Evolutionary conservation across 2,888 invertebrate species (phyloP).

Genomic region (Leptopilina myrica): DNA sequence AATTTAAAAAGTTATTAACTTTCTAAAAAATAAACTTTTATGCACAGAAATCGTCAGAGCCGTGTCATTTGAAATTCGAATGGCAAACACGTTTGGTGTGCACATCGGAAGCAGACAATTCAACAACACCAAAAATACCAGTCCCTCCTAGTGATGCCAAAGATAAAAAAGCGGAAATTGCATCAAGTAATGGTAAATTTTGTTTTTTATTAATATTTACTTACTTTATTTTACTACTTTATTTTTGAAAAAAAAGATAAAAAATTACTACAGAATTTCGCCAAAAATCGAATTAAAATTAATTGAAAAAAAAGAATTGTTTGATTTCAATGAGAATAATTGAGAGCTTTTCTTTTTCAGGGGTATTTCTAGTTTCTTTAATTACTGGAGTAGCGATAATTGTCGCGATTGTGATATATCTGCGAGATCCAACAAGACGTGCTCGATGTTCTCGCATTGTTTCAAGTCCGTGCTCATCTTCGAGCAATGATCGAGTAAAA

Average conservation of each 20-base stretch:
- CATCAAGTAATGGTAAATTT: constrained; percentile 42
- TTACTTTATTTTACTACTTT: no score
- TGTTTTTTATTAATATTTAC: no score
- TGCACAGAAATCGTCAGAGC: constrained; percentile 62
- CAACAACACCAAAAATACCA: constrained; percentile 36
- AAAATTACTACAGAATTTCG: background rate
- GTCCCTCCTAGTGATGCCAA: background rate
- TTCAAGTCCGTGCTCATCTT: constrained; percentile 52
- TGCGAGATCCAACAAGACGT: constrained; percentile 61
- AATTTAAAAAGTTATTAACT: no score
- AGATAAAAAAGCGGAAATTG: constrained; percentile 32
- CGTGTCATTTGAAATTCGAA: constrained; percentile 64
- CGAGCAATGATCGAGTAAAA: constrained; percentile 61
- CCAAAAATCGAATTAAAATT: background rate
- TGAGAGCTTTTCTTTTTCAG: constrained; percentile 50
- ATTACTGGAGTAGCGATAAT: constrained; percentile 55
- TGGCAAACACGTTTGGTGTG: constrained; percentile 66
- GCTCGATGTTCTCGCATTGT: constrained; percentile 56
- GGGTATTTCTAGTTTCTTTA: constrained; percentile 49
- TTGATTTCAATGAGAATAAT: no score
- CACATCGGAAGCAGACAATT: constrained; percentile 38
- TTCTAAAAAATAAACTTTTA: background rate
- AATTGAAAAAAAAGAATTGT: no score
- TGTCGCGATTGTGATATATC: constrained; percentile 57
- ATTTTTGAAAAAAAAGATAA: no score